Conservation (phyloP, 2,113 vertebrate genomes). For the Cranoglanis bouderius region DNA sequence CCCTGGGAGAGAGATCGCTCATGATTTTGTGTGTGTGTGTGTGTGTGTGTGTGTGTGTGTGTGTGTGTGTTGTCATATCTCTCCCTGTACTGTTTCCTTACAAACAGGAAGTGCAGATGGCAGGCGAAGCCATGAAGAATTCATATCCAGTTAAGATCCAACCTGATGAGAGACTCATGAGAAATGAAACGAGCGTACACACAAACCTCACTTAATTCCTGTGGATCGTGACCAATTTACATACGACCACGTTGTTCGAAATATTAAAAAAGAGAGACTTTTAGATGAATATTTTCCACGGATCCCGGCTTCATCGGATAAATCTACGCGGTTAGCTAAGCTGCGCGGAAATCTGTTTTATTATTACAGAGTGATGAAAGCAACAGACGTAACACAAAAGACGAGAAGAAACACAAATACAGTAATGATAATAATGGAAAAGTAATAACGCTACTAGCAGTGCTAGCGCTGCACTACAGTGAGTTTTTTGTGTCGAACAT, state of each 20-base stretch:
- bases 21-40: not conserved
- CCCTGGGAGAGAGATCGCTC: not conserved
- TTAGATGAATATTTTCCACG: too few species aligned
- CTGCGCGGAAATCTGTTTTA: too few species aligned
- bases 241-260: not conserved
- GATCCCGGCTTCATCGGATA: too few species aligned
- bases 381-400: too few species aligned
- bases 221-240: not conserved
- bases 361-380: too few species aligned
- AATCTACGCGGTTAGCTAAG: too few species aligned
- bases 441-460: not conserved
- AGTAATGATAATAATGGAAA: not conserved
- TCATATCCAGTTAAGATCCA: constrained; percentile 79
- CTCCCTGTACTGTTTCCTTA: constrained; percentile 60
- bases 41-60: constrained; percentile 19
- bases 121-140: constrained; percentile 76
- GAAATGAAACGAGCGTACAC: not conserved
- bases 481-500: not conserved
- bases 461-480: not conserved
- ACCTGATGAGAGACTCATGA: not conserved
- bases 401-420: too few species aligned
- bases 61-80: constrained; percentile 56
- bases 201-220: not conserved
- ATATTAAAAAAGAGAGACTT: too few species aligned
- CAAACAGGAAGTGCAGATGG: constrained; percentile 77